phyloP scores from a whole-genome alignment of 1,140 invertebrate species.

The Formica selysi region DNA sequence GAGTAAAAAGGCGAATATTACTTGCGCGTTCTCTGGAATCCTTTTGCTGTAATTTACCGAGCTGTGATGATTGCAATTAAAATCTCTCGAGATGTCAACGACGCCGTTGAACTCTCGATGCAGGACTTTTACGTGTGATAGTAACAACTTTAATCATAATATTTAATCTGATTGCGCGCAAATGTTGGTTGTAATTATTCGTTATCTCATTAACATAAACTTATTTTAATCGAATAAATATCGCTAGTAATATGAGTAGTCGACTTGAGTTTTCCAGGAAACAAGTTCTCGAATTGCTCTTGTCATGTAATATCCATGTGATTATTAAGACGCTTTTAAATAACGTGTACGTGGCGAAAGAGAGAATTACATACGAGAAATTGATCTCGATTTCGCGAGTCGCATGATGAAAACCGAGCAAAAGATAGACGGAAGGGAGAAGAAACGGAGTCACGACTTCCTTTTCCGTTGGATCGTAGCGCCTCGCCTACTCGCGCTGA shows the following conservation, averaged over 20 bases:
- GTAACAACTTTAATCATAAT: conserved; percentile 16
- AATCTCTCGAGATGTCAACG: background rate
- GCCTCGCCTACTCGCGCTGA: conserved; percentile 74
- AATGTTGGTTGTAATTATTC: background rate
- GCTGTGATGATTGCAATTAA: conserved; percentile 26
- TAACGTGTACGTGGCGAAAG: background rate
- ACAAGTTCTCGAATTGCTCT: background rate
- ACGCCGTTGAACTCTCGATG: background rate
- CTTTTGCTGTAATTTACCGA: conserved; percentile 1
- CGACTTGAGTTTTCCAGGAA: background rate
- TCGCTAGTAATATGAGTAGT: background rate
- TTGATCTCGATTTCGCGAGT: background rate
- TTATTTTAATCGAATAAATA: conserved; percentile 10
- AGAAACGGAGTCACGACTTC: conserved; percentile 72
- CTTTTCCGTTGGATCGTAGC: conserved; percentile 67
- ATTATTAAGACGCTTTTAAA: background rate
- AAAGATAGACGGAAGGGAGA: conserved; percentile 4
- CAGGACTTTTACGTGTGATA: background rate
- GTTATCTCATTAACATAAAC: background rate
- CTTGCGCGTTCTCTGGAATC: background rate
- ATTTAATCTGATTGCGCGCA: background rate
- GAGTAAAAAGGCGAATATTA: background rate
- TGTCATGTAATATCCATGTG: background rate
- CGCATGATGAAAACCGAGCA: conserved; percentile 23
- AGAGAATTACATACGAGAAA: background rate